Percentiles rank a stretch among this genome's conserved stretches.
phyloP scores from a whole-genome alignment of 2,888 invertebrate genomes.

The Blera fallax region DNA sequence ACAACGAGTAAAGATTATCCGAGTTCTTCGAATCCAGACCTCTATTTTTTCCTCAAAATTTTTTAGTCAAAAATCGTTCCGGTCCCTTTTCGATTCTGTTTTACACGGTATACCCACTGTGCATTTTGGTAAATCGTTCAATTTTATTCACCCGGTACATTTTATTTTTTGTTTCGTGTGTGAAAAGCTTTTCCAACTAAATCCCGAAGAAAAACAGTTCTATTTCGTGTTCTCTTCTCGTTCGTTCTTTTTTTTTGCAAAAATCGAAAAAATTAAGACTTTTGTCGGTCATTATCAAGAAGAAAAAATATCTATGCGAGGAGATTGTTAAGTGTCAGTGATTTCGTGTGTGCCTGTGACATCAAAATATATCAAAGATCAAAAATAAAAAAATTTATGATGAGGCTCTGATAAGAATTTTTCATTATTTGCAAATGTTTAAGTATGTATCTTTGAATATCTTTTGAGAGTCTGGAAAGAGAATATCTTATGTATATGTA shows the following conservation, averaged over 20 bases:
- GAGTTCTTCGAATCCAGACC: background rate
- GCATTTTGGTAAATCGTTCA: background rate
- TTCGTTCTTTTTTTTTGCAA: background rate
- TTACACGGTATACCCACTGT: background rate
- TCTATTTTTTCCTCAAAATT: background rate
- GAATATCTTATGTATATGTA: background rate
- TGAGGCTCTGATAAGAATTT: slow-evolving; percentile 14
- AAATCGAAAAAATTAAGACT: background rate
- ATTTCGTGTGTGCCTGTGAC: slow-evolving; percentile 6
- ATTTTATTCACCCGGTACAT: background rate
- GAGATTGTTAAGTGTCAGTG: slow-evolving; percentile 8
- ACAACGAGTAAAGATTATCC: slow-evolving; percentile 6
- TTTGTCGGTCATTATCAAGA: background rate
- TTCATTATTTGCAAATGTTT: background rate
- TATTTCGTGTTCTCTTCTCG: background rate
- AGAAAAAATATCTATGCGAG: background rate
- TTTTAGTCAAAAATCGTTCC: background rate
- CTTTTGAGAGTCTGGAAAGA: background rate
- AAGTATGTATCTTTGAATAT: too few relatives aligned
- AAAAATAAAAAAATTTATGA: background rate
- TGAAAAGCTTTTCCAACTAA: slow-evolving; percentile 23
- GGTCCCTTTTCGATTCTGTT: slow-evolving; percentile 12
- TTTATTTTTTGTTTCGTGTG: background rate
- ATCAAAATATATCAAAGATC: background rate
- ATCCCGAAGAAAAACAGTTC: background rate